Percentiles rank a stretch among this genome's conserved stretches.
phyloP scores from a whole-genome alignment of 2,888 invertebrate genomes.

The Cosmia pyralina region DNA sequence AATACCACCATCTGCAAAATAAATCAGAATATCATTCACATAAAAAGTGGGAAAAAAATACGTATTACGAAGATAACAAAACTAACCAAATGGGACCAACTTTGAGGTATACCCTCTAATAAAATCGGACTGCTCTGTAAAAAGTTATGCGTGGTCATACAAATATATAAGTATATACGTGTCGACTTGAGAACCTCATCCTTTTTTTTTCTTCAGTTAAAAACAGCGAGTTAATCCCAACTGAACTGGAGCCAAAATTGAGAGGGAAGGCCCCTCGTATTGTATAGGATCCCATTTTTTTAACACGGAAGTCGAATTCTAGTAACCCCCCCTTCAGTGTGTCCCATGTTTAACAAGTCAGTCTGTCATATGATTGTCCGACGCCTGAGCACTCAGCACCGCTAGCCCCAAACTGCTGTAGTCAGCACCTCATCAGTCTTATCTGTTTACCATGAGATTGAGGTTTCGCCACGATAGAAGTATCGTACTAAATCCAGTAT shows the following conservation, averaged over 20 bases:
- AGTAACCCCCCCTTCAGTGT: neutral
- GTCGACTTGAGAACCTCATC: too few species aligned
- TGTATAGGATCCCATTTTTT: neutral
- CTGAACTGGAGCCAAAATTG: neutral
- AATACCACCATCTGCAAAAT: too few species aligned
- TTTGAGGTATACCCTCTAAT: too few species aligned
- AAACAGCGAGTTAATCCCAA: neutral
- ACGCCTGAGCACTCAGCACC: neutral
- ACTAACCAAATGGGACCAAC: too few species aligned
- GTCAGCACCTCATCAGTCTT: too few species aligned
- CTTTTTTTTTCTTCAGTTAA: too few species aligned
- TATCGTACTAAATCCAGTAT: neutral
- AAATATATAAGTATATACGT: too few species aligned
- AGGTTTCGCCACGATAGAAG: neutral
- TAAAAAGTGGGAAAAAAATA: too few species aligned
- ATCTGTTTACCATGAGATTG: neutral
- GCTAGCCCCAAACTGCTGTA: neutral
- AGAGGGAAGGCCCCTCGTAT: neutral
- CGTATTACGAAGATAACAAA: too few species aligned
- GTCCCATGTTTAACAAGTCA: neutral
- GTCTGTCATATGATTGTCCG: neutral
- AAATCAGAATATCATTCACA: too few species aligned
- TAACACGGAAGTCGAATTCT: neutral
- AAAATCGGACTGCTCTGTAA: too few species aligned
- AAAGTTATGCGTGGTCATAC: too few species aligned